Evolutionary conservation across 1,140 invertebrate genomes (phyloP), one percentile per base, ranked within the genome.

Genomic region (Microplitis demolitor): DNA sequence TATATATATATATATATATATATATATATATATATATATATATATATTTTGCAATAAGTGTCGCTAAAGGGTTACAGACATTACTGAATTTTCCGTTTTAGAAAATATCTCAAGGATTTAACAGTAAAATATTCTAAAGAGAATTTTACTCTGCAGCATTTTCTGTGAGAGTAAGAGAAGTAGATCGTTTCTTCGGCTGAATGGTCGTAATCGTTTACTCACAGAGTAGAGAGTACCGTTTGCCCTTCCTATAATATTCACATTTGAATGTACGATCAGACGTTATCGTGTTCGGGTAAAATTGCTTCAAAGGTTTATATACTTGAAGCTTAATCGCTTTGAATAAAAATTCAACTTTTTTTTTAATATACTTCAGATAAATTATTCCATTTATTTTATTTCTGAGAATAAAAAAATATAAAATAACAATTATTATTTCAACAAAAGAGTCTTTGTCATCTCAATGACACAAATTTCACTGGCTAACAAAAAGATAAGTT

Each of bases 201-300:
- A 31, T 39, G 37, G 24, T 50, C 37, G 34, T 66, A 66, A 45
- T 66, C 34, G 63, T 66, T 50, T 39, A 50, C 63, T 64, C 34
- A n/a, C 16, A 66, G 11, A 58, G 24, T 24, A 9, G 14, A 24
- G 35, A 4, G 9, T 66, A 45, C 39, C 39, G 39, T 45, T 45
- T 45, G 39, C 24, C 34, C 33, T 63, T 16, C 35, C 63, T n/a
- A 31, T 45, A 39, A 66, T 66, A 31, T 50, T 66, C 13, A 37
- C 37, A 66, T 66, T 66, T 51, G 39, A 66, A 66, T 66, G 45
- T 66, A 66, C 45, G 31, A 39, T 66, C 39, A 39, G 37, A 50
- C 24, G 63, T 50, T 51, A 66, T 66, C 63, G 13, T 45, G 24
- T 66, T 66, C 24, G 37, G 37, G 33, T 45, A 16, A 14, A 66